Evolutionary conservation across 1,140 invertebrate genomes (phyloP), one percentile per base, ranked within the genome.

Genomic region (Magallana ariakensis): DNA sequence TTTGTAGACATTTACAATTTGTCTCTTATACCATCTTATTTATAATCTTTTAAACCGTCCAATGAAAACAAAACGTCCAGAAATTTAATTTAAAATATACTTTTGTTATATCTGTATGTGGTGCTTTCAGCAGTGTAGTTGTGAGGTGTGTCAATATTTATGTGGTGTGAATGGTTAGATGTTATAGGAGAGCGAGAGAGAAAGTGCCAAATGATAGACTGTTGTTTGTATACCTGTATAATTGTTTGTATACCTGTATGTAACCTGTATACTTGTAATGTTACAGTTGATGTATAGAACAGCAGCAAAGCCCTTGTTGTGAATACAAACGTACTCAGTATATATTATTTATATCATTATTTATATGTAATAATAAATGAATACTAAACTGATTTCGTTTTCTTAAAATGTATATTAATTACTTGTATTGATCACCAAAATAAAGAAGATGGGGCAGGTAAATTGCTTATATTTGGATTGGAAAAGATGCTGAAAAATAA

Each of bases 341-440:
- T 66, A 22, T 66, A 19, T 66, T 66, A 66, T 66, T 19, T 66
- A 66, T 26, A 19, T n/a, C 16, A 62, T 66, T 66, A 66, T 66
- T 19, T 19, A 66, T 66, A 22, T 66, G n/a, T 66, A 66, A 66
- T 66, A 66, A 66, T 66, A 66, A 66, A 66, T 66, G 62, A n/a
- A 66, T 19, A 66, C 62, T 19, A 66, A 66, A 66, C 33, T 46
- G 33, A 66, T 10, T 5, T 66, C 58, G 11, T 60, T n/a, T 60
- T 60, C 58, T 60, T 13, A 13, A 13, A 60, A 60, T 46, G 33
- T 46, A 46, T 46, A 46, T 33, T 46, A 46, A 46, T 46, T 46
- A 46, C 33, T 46, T 46, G 33, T 46, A 46, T 46, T 46, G 33
- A 46, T 46, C 33, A 46, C 1, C 5, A 0, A 46, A 4, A 5